Conservation (phyloP, 1,140 invertebrate species). For the Lepidurus packardi region DNA sequence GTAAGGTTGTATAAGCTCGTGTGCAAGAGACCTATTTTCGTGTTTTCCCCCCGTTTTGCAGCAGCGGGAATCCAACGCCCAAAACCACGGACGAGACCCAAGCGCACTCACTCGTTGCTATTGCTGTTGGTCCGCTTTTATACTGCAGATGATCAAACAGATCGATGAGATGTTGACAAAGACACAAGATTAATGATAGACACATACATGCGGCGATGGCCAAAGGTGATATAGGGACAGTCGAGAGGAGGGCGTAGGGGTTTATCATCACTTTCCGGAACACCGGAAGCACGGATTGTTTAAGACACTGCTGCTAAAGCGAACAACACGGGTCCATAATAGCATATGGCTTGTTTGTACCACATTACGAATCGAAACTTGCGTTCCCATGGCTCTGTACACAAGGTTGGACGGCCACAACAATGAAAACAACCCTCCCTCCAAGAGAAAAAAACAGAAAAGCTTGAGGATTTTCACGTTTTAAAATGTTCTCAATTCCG, state of each 20-base stretch:
- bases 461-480: no score
- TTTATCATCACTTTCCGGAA: background rate
- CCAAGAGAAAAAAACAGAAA: no score
- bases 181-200: background rate
- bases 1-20: no score
- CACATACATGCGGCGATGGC: background rate
- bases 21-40: background rate
- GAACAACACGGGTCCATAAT: no score
- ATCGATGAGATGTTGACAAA: constrained; percentile 2
- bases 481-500: no score
- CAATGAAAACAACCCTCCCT: no score
- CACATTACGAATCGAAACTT: no score
- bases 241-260: background rate
- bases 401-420: no score
- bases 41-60: background rate
- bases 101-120: background rate
- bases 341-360: no score
- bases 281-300: background rate
- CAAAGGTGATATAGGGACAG: background rate
- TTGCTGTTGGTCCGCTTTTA: background rate
- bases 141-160: background rate
- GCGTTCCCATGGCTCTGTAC: no score
- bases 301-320: background rate
- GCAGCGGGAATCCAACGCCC: background rate
- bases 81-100: background rate